phyloP scores from a whole-genome alignment of 2,113 vertebrate genomes.

The Sakesphorus luctuosus region DNA sequence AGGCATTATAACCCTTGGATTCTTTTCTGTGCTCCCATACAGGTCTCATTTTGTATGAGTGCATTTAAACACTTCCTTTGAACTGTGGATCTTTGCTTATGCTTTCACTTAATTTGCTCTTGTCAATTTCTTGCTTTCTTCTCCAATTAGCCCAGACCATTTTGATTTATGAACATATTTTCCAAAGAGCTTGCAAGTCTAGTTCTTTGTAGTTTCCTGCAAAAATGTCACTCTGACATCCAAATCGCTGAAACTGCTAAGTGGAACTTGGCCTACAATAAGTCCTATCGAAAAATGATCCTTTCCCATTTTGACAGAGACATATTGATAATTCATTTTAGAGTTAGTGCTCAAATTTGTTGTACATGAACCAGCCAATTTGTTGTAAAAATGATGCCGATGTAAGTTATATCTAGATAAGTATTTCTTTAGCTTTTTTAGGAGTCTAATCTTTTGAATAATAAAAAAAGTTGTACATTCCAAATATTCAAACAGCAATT shows the following conservation, averaged over 20 bases:
- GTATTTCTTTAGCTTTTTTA: background rate
- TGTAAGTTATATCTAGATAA: background rate
- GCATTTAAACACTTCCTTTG: slow-evolving; percentile 17
- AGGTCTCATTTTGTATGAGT: slow-evolving; percentile 8
- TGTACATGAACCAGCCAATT: background rate
- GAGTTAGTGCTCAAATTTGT: background rate
- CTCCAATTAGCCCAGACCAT: slow-evolving; percentile 26
- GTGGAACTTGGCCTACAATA: background rate
- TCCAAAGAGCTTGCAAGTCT: background rate
- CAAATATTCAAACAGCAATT: background rate
- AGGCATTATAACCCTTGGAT: background rate
- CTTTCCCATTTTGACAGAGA: background rate
- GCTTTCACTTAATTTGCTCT: slow-evolving; percentile 31
- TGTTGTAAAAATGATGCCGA: background rate
- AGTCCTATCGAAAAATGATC: background rate
- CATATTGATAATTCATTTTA: background rate
- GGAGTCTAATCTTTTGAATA: background rate
- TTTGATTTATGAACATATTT: slow-evolving; percentile 31
- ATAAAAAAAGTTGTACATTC: background rate
- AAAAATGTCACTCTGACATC: background rate
- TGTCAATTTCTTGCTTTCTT: slow-evolving; percentile 8
- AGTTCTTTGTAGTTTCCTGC: background rate
- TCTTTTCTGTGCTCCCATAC: background rate
- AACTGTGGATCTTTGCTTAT: background rate
- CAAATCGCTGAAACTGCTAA: background rate